Evolutionary conservation across 2,113 vertebrate genomes (phyloP), one percentile per base, ranked within the genome.

Genomic region (Gobiocypris rarus): DNA sequence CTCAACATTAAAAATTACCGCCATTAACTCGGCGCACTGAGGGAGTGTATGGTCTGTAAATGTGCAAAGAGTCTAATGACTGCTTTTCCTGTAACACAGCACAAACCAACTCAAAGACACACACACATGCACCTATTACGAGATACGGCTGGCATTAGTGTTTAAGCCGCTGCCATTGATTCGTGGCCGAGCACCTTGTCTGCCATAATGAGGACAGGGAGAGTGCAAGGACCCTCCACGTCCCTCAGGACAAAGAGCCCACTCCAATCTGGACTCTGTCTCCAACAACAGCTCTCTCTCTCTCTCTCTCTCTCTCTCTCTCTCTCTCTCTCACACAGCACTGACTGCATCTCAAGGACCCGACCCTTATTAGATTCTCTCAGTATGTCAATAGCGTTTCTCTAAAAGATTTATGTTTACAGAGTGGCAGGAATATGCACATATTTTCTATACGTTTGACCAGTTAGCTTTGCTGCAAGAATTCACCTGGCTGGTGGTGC

Each of bases 161-260:
- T 86, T 87, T 90, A 91, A 94, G 93, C 91, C 87, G 89, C 89
- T 90, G 81, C 85, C 90, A 94, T 94, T 92, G 93, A 94, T 94
- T 93, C 88, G 84, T 88, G 81, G 86, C 90, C 84, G 84, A 91
- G 92, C 89, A 88, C 87, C 92, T 92, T 94, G 93, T 95, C 92
- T 92, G 87, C 82, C 83, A 88, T 93, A 94, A 95, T 93, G 92
- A 94, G 93, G 92, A 92, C 92, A 92, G 92, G 88, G 90, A 94
- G 88, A 86, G 89, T 90, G 52, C 81, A 86, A 45, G 89, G 90
- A 93, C 90, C 91, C 90, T 87, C 85, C 84, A 43, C 82, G 83
- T 92, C 91, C 92, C 92, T 52, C 24, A 88, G 91, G 92, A 92
- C 85, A 76, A 89, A 85, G 86, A 89, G 87, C 85, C 90, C 76